A percentile compares a stretch with the other conserved stretches of the same genome.
Evolutionary conservation across 92 coral and sea anemone genomes (phyloP).

Genomic region (Isaurus tuberculatus): DNA sequence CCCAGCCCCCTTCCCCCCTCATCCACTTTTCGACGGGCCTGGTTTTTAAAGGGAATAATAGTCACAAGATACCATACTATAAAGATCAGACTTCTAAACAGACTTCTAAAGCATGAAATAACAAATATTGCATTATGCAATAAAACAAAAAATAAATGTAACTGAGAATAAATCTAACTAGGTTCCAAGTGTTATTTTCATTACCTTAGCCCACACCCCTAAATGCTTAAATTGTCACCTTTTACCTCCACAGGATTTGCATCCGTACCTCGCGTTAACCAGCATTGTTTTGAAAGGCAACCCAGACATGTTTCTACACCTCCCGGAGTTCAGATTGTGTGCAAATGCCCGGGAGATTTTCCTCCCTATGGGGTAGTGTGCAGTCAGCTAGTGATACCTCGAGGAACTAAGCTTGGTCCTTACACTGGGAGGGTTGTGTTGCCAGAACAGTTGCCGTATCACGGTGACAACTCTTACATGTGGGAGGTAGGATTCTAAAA

Average conservation of each 20-base stretch:
- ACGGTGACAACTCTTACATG: constrained; percentile 70
- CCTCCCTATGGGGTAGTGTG: constrained; percentile 69
- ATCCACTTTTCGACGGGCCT: too few relatives aligned
- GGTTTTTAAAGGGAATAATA: too few relatives aligned
- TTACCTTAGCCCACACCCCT: background rate
- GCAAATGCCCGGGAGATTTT: constrained; percentile 28
- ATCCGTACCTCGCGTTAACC: background rate
- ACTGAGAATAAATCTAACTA: background rate
- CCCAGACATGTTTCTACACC: constrained; percentile 15
- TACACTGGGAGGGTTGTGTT: constrained; percentile 82
- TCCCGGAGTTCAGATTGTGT: constrained; percentile 42
- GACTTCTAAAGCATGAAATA: too few relatives aligned
- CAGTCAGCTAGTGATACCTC: constrained; percentile 73
- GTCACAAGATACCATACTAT: too few relatives aligned
- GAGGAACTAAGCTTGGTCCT: constrained; percentile 94
- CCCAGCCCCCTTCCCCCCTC: too few relatives aligned
- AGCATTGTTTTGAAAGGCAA: background rate
- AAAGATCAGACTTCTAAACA: too few relatives aligned
- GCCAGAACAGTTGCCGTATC: constrained; percentile 61
- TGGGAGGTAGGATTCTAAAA: constrained; percentile 72
- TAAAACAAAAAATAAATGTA: too few relatives aligned
- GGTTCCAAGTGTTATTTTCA: background rate
- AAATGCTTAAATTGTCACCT: background rate
- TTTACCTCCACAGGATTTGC: background rate
- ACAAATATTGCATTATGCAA: background rate